phyloP scores from a whole-genome alignment of 2,797 vertebrate genomes.

The Helostoma temminkii region DNA sequence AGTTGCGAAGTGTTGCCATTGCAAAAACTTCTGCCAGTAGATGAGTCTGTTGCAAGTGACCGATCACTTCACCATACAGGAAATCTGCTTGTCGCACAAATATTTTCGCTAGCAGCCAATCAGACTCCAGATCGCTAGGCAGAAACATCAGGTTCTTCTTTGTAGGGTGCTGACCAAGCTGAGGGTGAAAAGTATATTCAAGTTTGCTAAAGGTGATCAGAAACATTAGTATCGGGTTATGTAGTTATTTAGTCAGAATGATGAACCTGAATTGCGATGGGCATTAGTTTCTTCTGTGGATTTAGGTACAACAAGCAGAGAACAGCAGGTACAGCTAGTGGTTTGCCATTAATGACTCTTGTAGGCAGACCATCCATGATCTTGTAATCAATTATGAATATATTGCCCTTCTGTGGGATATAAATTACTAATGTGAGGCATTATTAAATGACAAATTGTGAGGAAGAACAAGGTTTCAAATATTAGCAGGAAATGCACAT shows the following conservation, averaged over 20 bases:
- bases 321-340: background rate
- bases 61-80: too few species aligned
- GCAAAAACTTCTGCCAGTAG: too few species aligned
- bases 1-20: too few species aligned
- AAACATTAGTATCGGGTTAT: background rate
- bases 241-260: background rate
- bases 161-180: constrained; percentile 77
- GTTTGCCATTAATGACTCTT: constrained; percentile 18
- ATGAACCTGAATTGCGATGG: constrained; percentile 56
- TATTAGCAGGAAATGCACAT: too few species aligned
- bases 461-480: background rate
- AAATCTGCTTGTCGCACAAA: too few species aligned
- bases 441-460: background rate
- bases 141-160: constrained; percentile 58
- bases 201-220: background rate
- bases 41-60: too few species aligned
- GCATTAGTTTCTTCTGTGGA: constrained; percentile 45
- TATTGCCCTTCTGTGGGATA: constrained; percentile 46
- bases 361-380: constrained; percentile 35
- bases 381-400: constrained; percentile 53
- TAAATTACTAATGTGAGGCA: background rate
- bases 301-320: constrained; percentile 50
- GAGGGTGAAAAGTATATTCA: background rate
- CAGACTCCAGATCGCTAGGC: constrained; percentile 73
- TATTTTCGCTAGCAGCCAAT: constrained; percentile 11